Evolutionary conservation across 30 jellyfish, hydroid and myxozoan species (phyloP).

Genomic region (Turritopsis dohrnii): DNA sequence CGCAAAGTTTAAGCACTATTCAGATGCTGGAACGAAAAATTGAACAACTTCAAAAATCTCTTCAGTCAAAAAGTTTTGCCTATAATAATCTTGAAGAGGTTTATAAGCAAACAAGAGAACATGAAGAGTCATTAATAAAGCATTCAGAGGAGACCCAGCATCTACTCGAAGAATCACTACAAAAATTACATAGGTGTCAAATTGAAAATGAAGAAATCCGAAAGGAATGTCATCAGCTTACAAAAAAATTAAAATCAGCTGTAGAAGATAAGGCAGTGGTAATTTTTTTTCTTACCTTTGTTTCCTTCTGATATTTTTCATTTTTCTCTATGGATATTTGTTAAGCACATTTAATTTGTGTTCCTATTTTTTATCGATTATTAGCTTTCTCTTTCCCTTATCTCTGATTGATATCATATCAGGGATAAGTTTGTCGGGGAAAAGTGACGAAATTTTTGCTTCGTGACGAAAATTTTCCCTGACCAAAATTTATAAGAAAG

Average conservation of each 20-base stretch:
- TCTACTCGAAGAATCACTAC: not conserved
- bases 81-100: slow-evolving; percentile 2
- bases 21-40: not conserved
- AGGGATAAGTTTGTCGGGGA: no score
- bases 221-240: not conserved
- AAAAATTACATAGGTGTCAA: not conserved
- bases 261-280: not conserved
- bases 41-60: slow-evolving; percentile 14
- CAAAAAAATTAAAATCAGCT: not conserved
- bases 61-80: not conserved
- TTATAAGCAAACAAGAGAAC: not conserved
- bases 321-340: no score
- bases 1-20: not conserved
- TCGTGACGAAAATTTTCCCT: no score
- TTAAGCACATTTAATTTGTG: no score
- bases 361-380: no score
- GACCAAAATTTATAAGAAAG: no score
- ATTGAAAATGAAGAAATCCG: not conserved
- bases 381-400: no score
- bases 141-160: not conserved
- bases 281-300: not conserved
- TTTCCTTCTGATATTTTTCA: no score
- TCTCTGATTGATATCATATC: no score
- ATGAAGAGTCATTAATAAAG: not conserved
- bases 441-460: no score